phyloP scores from a whole-genome alignment of 1,140 invertebrate genomes.

The Sycophila sp. region DNA sequence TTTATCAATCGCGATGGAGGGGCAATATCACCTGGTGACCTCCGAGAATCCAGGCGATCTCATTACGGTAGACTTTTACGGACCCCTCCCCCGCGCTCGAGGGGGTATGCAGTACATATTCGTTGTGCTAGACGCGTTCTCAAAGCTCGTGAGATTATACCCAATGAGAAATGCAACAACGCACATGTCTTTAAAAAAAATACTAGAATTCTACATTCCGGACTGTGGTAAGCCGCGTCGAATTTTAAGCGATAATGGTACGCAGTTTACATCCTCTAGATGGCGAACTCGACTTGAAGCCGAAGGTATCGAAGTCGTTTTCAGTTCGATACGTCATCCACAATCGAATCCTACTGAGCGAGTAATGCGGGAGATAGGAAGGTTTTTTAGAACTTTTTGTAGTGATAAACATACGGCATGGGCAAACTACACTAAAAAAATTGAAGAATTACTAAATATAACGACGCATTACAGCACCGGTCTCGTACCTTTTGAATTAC shows the following conservation, averaged over 20 bases:
- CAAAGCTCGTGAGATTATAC: background rate
- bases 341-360: background rate
- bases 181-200: slow-evolving; percentile 9
- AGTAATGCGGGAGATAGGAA: background rate
- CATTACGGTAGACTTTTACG: background rate
- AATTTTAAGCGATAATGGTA: background rate
- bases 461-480: background rate
- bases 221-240: background rate
- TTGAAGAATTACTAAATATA: background rate
- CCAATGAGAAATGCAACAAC: slow-evolving; percentile 11
- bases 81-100: background rate
- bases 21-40: background rate
- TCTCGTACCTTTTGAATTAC: background rate
- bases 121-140: too few species aligned
- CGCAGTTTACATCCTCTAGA: background rate
- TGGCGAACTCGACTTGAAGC: slow-evolving; percentile 18
- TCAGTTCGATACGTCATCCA: too few species aligned
- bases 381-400: slow-evolving; percentile 4
- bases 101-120: slow-evolving; percentile 16
- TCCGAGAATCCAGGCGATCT: background rate
- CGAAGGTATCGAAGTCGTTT: background rate
- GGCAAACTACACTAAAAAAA: too few species aligned
- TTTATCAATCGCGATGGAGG: background rate
- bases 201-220: background rate
- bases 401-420: too few species aligned